phyloP scores from a whole-genome alignment of 2,797 vertebrate genomes.

The Nyctibius grandis region DNA sequence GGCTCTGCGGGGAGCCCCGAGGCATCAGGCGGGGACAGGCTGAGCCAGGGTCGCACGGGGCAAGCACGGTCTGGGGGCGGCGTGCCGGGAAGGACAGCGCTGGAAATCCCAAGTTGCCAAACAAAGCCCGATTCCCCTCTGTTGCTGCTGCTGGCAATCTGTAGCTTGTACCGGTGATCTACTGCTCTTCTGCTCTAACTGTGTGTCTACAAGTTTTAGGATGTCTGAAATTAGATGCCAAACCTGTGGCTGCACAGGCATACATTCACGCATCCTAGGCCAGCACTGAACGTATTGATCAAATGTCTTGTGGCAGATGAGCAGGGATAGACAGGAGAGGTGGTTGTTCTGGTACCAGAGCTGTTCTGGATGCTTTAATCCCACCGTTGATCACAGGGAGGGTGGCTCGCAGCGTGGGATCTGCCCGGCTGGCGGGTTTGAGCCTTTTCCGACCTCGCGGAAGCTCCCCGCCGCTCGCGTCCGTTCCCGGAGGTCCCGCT shows the following conservation, averaged over 20 bases:
- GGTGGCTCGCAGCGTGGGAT: accelerated
- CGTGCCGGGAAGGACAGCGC: accelerated
- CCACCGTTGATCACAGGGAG: not conserved
- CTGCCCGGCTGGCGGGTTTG: not conserved
- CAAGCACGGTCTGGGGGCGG: accelerated
- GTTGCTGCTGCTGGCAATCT: not conserved
- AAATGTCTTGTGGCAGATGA: too few relatives aligned
- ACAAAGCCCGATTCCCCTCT: not conserved
- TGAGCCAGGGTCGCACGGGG: accelerated
- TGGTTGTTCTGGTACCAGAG: accelerated
- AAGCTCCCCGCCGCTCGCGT: accelerated
- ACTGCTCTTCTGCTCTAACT: not conserved
- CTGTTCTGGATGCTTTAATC: not conserved
- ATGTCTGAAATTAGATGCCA: not conserved
- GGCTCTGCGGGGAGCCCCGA: too few relatives aligned
- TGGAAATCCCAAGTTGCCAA: not conserved
- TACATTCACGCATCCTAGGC: accelerated
- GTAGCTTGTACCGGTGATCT: not conserved
- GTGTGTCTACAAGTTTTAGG: accelerated
- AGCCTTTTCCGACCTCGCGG: not conserved
- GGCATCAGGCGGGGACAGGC: accelerated
- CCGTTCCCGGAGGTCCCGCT: accelerated
- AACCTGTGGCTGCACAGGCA: accelerated
- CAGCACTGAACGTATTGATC: accelerated
- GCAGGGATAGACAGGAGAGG: not conserved